Base-by-base conservation (phyloP, 2,113 vertebrate genomes). In the Ciconia stormi region DNA sequence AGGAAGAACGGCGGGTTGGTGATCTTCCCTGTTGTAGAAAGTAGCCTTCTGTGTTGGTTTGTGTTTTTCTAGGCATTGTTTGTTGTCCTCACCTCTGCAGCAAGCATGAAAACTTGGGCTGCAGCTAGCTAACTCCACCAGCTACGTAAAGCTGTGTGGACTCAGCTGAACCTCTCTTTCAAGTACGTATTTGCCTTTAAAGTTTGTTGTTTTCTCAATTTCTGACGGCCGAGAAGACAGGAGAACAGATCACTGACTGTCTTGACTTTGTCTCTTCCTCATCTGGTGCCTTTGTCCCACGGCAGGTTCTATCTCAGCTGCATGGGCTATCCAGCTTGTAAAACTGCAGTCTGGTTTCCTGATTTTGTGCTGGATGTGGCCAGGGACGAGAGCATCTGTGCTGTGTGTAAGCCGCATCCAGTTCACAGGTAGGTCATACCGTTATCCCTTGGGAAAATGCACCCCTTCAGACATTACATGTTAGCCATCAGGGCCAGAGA, bases 231-330 rank as follows among this genome's bases (percentile, higher is more conserved):
- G 38, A 93, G 56, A 66, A 69, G 20, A 56, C 4, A 0, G 2
- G 1, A 91, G 34, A 87, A 55, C 1, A 2, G 16, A 20, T 56
- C 53, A 16, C 2, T 1, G 5, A 12, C 16, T 21, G 6, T 63
- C 40, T 65, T 76, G 63, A 55, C 47, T 65, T 71, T 74, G 19
- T 36, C 38, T 70, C 13, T 52, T 92, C 27, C 50, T 86, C 72
- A 94, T 22, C 5, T 1, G 1, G 11, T 65, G 42, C 26, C 76
- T 56, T 71, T 92, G 56, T 87, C 61, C 66, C 53, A 4, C 0
- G 7, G 13, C 95, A 99, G 99, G 96, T 99, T 99, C 97, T 99
- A 98, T 95, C 98, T 99, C 73, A 98, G 99, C 87, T 99, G 99
- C 90, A 70, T 52, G 16, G 98, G 99, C 23, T 99, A 98, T 88